Base-by-base conservation (phyloP, 2,888 invertebrate genomes). In the Ichneumoninae sp. region DNA sequence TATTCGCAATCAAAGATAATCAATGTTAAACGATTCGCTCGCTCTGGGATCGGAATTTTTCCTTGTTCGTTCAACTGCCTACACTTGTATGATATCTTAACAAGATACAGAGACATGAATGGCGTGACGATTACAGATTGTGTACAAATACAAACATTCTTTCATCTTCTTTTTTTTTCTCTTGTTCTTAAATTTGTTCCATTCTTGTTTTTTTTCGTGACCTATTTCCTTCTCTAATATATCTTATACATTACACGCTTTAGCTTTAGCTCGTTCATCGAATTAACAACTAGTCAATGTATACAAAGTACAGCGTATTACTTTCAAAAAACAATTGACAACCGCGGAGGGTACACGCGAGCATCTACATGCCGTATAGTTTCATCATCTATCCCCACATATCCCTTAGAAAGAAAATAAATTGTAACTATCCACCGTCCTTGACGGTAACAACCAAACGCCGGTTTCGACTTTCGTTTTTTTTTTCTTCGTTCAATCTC, bases 271-370 rank as follows among this genome's bases (percentile, higher is more conserved):
- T 68, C 71, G 44, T 78, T 81, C 81, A 30, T 79, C 68, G 63
- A 79, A 81, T 87, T 88, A 85, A 82, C 83, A 83, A 83, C 85
- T 87, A 88, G 54, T 86, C 86, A 85, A 85, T 86, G 85, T 89
- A 88, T 91, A 91, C 90, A 91, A 90, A 91, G 90, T 92, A 91
- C 88, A 90, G 89, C 87, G 89, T 91, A 90, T 92, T 93, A 93
- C 93, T 93, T 93, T 93, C 93, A 93, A 92, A 93, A 93, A 93
- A 92, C 91, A 93, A 93, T 93, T 93, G 93, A 93, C 93, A 91
- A 92, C 90, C 90, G 91, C 89, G 88, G 90, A 91, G 91, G 90
- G 89, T 91, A 89, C 87, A 89, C 88, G 89, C 89, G 88, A 88
- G 85, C 84, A 86, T 87, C 87, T 84, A 81, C 83, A 82, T 88